Base-by-base conservation (phyloP, 2,797 vertebrate genomes). In the Silurus aristotelis region DNA sequence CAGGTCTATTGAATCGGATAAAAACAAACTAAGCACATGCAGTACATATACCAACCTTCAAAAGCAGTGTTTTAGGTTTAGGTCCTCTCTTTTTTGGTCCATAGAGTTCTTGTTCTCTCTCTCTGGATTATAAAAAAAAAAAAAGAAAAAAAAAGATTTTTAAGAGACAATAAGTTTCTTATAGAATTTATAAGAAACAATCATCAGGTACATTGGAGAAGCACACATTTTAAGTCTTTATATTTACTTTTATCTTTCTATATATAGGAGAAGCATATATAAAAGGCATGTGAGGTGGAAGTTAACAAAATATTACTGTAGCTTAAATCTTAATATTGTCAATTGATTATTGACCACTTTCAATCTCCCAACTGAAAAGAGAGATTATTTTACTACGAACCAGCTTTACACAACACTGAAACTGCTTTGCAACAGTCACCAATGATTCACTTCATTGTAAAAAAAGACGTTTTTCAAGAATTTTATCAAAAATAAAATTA, bases 71-170 rank as follows among this genome's bases (percentile, higher is more conserved):
- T 95, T 96, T 97, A 90, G 96, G 96, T 87, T 97, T 97, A 61
- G 96, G 96, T 93, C 96, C 96, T 89, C 96, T 94, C 93, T 97
- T 97, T 94, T 97, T 97, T 64, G 96, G 96, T 89, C 96, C 96
- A 0, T 96, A 96, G 85, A 97, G 94, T 89, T 97, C 96, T 87
- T 96, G 95, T 64, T 97, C 96, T 75, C 96, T 92, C 90, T 97
- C 96, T 91, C 96, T 97, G 93, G 75, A 66, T 52, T 38, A 38
- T 38, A 43, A 20, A 1, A 87, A 76, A 84, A 67, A 87, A 6
- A 87, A 48, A 2, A 86, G 0, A 4, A 72, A 52, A 10, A 52
- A 52, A 52, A 7, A 52, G 48, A 52, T 10, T 52, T 10, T 7
- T 1, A 52, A 9, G 48, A 52, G 10, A 52, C 10, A 52, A 52